Percentiles rank a stretch among this genome's conserved stretches.
Conservation (phyloP, 2,113 vertebrate genomes). For the Crotophaga sulcirostris region DNA sequence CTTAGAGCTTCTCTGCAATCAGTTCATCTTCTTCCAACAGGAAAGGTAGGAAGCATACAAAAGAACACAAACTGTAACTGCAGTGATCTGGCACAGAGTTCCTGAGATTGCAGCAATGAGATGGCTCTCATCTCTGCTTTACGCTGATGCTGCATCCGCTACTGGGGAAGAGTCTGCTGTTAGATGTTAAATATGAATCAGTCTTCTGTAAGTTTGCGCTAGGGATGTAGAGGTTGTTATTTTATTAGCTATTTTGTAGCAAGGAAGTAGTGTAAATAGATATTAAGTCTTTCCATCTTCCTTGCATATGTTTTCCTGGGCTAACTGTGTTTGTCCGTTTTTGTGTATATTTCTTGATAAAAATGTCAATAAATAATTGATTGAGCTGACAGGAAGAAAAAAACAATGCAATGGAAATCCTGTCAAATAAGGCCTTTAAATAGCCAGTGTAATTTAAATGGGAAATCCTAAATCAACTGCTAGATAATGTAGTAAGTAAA, state of each 20-base stretch:
- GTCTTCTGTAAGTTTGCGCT: not conserved
- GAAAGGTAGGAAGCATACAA: not conserved
- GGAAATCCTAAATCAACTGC: constrained; percentile 19
- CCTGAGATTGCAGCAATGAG: not conserved
- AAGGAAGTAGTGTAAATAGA: not conserved
- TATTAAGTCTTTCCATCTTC: not conserved
- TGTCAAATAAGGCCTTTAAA: not conserved
- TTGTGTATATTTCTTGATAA: not conserved
- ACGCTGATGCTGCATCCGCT: not conserved
- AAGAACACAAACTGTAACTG: not conserved
- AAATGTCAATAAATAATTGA: constrained; percentile 7
- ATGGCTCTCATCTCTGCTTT: not conserved
- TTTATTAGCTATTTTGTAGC: not conserved
- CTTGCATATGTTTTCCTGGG: not conserved
- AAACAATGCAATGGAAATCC: not conserved
- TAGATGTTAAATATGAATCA: not conserved
- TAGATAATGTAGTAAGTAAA: constrained; percentile 26
- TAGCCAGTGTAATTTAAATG: not conserved
- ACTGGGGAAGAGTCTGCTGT: not conserved
- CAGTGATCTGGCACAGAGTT: not conserved
- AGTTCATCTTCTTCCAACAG: not conserved
- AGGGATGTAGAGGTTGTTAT: not conserved
- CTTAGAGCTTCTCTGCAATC: not conserved
- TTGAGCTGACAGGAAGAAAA: not conserved
- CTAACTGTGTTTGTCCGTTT: not conserved